Conservation (phyloP, 2,888 invertebrate species). For the Agriotes lineatus region DNA sequence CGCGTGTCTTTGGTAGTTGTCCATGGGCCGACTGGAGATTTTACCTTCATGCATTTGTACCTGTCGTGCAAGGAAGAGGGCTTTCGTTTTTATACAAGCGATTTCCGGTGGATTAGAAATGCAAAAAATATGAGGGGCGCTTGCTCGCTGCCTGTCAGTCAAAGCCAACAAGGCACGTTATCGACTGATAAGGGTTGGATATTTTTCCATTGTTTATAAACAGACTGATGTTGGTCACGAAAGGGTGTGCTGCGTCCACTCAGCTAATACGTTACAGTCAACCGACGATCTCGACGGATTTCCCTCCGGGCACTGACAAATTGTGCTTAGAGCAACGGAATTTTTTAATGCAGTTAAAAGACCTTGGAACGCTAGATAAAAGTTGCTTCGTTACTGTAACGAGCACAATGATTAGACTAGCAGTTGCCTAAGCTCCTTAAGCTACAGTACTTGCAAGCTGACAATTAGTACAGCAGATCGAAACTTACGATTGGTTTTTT, state of each 20-base stretch:
- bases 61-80: conserved; percentile 1
- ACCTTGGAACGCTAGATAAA: too few relatives aligned
- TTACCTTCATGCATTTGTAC: conserved; percentile 17
- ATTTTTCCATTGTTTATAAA: conserved; percentile 37
- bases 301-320: conserved; percentile 30
- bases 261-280: conserved; percentile 37
- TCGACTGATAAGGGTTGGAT: conserved; percentile 34
- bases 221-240: conserved; percentile 35
- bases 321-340: conserved; percentile 14
- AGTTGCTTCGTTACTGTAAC: too few relatives aligned
- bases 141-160: conserved; percentile 29
- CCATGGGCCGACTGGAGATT: background rate
- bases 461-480: too few relatives aligned
- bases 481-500: too few relatives aligned
- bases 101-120: conserved; percentile 16
- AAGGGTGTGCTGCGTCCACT: conserved; percentile 38
- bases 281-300: conserved; percentile 28
- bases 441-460: too few relatives aligned
- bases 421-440: too few relatives aligned
- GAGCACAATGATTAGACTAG: too few relatives aligned
- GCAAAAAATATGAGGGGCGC: conserved; percentile 18
- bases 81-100: conserved; percentile 4
- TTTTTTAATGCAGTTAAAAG: background rate
- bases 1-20: conserved; percentile 14
- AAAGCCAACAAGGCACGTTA: conserved; percentile 33